phyloP scores from a whole-genome alignment of 2,797 vertebrate species.

The Sebastolobus alascanus region DNA sequence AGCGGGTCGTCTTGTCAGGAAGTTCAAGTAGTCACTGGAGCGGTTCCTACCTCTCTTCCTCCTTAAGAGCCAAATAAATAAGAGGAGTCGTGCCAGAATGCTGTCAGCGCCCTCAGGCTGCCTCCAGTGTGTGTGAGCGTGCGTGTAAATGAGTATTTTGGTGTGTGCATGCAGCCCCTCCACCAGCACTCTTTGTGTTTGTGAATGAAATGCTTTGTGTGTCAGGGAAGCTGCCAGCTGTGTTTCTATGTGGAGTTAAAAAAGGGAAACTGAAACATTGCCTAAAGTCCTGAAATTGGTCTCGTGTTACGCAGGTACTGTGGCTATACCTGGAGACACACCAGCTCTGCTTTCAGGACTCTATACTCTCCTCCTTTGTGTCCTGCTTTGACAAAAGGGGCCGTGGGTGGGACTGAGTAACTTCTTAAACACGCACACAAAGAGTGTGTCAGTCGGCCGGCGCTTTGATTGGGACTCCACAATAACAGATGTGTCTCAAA shows the following conservation, averaged over 20 bases:
- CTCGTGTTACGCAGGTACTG: conserved; percentile 65
- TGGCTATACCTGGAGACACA: conserved; percentile 68
- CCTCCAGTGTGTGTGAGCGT: conserved; percentile 25
- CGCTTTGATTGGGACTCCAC: conserved; percentile 54
- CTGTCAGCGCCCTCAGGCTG: conserved; percentile 64
- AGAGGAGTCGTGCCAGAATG: conserved; percentile 58
- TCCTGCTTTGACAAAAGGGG: conserved; percentile 65
- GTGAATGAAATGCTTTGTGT: conserved; percentile 56
- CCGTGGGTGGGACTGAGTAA: conserved; percentile 73
- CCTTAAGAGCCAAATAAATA: conserved; percentile 81
- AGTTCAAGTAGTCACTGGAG: conserved; percentile 88
- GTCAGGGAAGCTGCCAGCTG: conserved; percentile 52
- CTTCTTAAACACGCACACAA: conserved; percentile 77
- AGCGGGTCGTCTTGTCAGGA: conserved; percentile 83
- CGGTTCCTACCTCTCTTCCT: conserved; percentile 80
- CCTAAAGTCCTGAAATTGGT: conserved; percentile 66
- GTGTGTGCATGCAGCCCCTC: conserved; percentile 32
- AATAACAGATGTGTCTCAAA: conserved; percentile 54
- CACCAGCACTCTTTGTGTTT: conserved; percentile 44
- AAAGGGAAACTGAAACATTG: conserved; percentile 68
- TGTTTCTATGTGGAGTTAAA: conserved; percentile 50
- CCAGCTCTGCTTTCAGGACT: conserved; percentile 74
- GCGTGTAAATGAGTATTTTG: conserved; percentile 36
- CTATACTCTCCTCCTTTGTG: conserved; percentile 67
- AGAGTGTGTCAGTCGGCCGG: conserved; percentile 61